phyloP scores from a whole-genome alignment of 92 coral and sea anemone genomes.

The Bergia puertoricense region DNA sequence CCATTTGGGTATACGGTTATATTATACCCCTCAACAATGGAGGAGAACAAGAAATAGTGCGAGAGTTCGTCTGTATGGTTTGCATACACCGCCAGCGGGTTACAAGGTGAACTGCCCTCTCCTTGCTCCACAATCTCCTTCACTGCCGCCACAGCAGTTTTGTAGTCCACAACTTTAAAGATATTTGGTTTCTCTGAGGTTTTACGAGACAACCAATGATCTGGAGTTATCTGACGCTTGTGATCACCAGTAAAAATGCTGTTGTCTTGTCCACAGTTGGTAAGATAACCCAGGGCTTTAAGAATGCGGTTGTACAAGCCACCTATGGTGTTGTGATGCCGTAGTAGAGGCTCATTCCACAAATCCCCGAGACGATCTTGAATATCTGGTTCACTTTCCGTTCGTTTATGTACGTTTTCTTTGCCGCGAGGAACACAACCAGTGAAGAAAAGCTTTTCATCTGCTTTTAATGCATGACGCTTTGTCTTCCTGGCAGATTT shows the following conservation, averaged over 20 bases:
- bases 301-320: slow-evolving; percentile 67
- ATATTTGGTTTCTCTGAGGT: slow-evolving; percentile 47
- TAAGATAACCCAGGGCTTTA: slow-evolving; percentile 54
- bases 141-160: slow-evolving; percentile 70
- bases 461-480: too few species aligned
- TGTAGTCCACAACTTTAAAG: slow-evolving; percentile 58
- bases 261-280: slow-evolving; percentile 62
- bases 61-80: slow-evolving; percentile 46
- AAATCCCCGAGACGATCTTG: slow-evolving; percentile 28
- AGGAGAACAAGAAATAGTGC: slow-evolving; percentile 63
- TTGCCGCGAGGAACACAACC: neutral
- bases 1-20: neutral
- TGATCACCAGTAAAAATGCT: slow-evolving; percentile 67
- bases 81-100: slow-evolving; percentile 64
- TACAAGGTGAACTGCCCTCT: slow-evolving; percentile 81
- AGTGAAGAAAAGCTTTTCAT: neutral
- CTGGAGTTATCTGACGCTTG: slow-evolving; percentile 41
- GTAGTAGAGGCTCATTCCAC: slow-evolving; percentile 30
- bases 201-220: slow-evolving; percentile 32
- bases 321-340: slow-evolving; percentile 69
- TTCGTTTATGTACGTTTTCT: too few species aligned
- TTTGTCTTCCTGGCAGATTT: too few species aligned
- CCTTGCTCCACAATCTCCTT: slow-evolving; percentile 67
- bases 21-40: slow-evolving; percentile 58
- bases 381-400: slow-evolving; percentile 10